These are phyloP conservation scores for Ceyx cyanopectus DNA, from an alignment of 2,113 vertebrate genomes.

Conservation along the genomic window DNA sequence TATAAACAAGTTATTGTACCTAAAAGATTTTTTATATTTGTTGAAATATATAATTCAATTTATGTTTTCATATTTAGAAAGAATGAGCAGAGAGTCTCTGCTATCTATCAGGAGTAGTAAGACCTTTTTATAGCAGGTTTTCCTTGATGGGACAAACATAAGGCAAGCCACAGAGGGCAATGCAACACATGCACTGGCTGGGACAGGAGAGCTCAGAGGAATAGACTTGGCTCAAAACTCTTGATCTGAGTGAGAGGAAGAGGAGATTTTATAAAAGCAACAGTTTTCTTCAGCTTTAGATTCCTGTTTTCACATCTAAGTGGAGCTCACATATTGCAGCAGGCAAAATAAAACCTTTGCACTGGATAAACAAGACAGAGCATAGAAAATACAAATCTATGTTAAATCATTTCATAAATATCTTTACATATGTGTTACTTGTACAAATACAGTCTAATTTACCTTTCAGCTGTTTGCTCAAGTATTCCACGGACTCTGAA, in stretches of 20 bases:
- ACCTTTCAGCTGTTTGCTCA: not conserved
- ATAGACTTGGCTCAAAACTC: not conserved
- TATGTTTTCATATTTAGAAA: not conserved
- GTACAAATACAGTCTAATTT: not conserved
- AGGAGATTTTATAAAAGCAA: not conserved
- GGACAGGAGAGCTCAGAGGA: not conserved
- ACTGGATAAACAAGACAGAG: not conserved
- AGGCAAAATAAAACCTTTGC: not conserved
- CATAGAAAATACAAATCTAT: not conserved
- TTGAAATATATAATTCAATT: not conserved
- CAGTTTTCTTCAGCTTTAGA: not conserved
- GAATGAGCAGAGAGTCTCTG: not conserved
- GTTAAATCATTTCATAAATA: not conserved
- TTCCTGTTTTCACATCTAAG: not conserved
- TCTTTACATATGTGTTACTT: not conserved
- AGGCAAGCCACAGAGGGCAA: not conserved
- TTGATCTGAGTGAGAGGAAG: not conserved
- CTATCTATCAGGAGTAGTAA: not conserved
- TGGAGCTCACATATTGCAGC: not conserved
- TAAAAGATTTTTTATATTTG: not conserved
- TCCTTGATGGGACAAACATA: fast-evolving
- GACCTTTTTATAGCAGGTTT: not conserved
- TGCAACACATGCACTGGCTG: not conserved
- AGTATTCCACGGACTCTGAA: not conserved
- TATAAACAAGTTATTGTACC: not conserved